A percentile compares a stretch with the other conserved stretches of the same genome.
Evolutionary conservation across 2,113 vertebrate genomes (phyloP).

Genomic region (Aspiorhynchus laticeps): DNA sequence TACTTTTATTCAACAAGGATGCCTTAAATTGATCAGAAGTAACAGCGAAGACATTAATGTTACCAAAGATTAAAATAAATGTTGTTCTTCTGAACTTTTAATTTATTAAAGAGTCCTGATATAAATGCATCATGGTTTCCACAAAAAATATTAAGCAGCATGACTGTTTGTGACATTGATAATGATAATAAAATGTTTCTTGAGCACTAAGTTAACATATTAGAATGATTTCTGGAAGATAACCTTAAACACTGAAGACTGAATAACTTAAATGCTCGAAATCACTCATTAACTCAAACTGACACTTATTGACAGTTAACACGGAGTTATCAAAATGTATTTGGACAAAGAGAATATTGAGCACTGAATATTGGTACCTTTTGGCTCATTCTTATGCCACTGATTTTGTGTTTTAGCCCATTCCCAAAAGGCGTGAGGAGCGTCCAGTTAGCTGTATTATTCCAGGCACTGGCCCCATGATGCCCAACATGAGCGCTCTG

Average conservation of each 20-base stretch:
- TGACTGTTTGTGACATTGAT: too few species aligned
- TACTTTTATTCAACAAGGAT: neutral
- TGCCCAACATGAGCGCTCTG: conserved; percentile 77
- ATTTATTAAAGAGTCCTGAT: too few species aligned
- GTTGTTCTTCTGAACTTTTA: too few species aligned
- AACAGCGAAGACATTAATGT: neutral
- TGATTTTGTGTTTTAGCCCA: conserved; percentile 76
- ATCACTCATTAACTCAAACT: too few species aligned
- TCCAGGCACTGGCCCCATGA: conserved; percentile 72
- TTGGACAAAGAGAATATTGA: neutral
- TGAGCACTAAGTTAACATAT: too few species aligned
- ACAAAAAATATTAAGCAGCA: too few species aligned
- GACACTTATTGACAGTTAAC: too few species aligned
- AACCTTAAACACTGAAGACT: too few species aligned
- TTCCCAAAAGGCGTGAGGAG: conserved; percentile 89
- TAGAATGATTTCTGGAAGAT: too few species aligned
- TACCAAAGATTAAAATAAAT: neutral
- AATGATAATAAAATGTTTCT: too few species aligned
- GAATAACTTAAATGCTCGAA: too few species aligned
- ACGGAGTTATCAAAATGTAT: neutral
- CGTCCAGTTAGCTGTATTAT: conserved; percentile 92
- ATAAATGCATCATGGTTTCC: too few species aligned
- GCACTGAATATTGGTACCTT: neutral
- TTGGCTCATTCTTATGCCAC: neutral
- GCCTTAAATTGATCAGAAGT: neutral